A percentile compares a stretch with the other conserved stretches of the same genome.
phyloP scores from a whole-genome alignment of 2,797 vertebrate genomes.

The Yasuhikotakia modesta region DNA sequence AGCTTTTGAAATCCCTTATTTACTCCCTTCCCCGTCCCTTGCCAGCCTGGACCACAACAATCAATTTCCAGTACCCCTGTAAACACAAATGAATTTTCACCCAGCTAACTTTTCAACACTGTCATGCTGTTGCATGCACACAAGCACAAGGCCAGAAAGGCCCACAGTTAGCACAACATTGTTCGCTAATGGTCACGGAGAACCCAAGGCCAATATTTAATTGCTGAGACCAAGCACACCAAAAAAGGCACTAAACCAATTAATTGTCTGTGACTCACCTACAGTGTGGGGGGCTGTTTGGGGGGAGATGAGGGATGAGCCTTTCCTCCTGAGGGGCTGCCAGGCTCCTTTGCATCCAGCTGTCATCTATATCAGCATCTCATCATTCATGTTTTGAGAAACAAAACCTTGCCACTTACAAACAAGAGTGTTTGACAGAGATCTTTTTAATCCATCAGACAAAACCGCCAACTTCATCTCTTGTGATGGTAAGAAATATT shows the following conservation, averaged over 20 bases:
- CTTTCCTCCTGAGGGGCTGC: conserved; percentile 46
- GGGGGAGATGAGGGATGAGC: conserved; percentile 27
- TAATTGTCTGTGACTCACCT: conserved; percentile 70
- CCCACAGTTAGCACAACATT: conserved; percentile 56
- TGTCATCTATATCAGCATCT: conserved; percentile 33
- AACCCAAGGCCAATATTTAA: conserved; percentile 77
- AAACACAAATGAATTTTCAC: conserved; percentile 17
- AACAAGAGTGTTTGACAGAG: conserved; percentile 27
- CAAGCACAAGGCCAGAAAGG: background rate
- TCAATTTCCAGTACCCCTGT: conserved; percentile 24
- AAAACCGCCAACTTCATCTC: background rate
- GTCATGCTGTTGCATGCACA: conserved; percentile 30
- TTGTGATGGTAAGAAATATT: background rate
- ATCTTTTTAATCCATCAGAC: conserved; percentile 3
- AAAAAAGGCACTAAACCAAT: conserved; percentile 74
- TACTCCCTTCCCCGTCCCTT: conserved; percentile 47
- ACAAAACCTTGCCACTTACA: conserved; percentile 25
- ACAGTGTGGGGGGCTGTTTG: background rate
- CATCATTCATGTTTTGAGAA: conserved; percentile 28
- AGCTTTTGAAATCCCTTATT: conserved; percentile 55
- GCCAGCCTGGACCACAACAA: conserved; percentile 37
- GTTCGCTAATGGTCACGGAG: conserved; percentile 66
- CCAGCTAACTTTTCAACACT: background rate
- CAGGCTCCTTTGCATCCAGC: conserved; percentile 32
- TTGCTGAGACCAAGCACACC: conserved; percentile 72